Evolutionary conservation across 2,888 invertebrate species (phyloP).

Genomic region (Cheilosia vulpina): DNA sequence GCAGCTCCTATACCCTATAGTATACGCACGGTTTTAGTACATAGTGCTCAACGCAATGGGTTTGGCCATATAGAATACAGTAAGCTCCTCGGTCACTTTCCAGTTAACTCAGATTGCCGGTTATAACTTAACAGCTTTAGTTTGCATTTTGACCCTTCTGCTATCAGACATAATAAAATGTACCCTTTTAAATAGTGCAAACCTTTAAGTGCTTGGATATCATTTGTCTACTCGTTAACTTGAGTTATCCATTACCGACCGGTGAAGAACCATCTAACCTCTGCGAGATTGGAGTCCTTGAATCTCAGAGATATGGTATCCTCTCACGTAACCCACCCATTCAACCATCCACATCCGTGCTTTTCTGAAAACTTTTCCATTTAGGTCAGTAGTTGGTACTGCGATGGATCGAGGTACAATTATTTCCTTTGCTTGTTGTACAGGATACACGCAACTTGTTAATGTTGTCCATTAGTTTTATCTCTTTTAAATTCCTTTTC

Average conservation of each 20-base stretch:
- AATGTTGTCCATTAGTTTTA: constrained; percentile 72
- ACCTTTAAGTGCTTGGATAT: neutral
- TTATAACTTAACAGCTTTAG: too few relatives aligned
- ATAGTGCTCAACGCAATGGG: too few relatives aligned
- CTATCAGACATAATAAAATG: neutral
- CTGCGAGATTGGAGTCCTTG: constrained; percentile 1
- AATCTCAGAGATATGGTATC: constrained; percentile 30
- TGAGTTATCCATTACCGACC: constrained; percentile 2
- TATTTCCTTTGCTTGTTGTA: constrained; percentile 44
- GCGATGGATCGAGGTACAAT: constrained; percentile 1
- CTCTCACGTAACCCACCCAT: constrained; percentile 43
- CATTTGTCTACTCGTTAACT: constrained; percentile 6
- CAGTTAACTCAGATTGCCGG: too few relatives aligned
- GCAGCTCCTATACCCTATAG: too few relatives aligned
- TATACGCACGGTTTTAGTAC: too few relatives aligned
- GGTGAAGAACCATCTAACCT: constrained; percentile 5
- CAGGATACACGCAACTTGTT: constrained; percentile 62
- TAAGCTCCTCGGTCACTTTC: too few relatives aligned
- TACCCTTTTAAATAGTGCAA: neutral
- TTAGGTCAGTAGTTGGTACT: constrained; percentile 39
- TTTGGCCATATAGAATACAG: too few relatives aligned
- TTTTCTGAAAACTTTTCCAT: constrained; percentile 31
- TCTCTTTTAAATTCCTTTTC: constrained; percentile 65
- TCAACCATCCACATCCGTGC: constrained; percentile 31
- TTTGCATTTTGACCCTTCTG: too few relatives aligned